Evolutionary conservation across 2,888 invertebrate genomes (phyloP).

Genomic region (Drosophila ustulata): DNA sequence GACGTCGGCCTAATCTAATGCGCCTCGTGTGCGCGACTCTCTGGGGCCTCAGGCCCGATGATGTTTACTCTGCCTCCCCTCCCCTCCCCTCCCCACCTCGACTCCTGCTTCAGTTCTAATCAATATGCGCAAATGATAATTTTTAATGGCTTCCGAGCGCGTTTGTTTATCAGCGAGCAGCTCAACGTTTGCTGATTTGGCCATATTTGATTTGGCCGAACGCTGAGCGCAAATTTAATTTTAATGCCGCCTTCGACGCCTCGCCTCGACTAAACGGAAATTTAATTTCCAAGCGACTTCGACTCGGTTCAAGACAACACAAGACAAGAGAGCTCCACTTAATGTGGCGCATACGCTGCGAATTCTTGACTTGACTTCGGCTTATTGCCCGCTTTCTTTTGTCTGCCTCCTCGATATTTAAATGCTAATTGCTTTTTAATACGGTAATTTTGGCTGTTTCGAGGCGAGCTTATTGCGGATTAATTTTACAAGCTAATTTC

Average conservation of each 20-base stretch:
- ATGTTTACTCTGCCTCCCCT: constrained; percentile 57
- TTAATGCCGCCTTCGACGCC: constrained; percentile 37
- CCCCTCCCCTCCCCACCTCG: neutral
- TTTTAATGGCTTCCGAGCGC: constrained; percentile 82
- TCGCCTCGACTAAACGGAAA: constrained; percentile 46
- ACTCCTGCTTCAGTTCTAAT: constrained; percentile 51
- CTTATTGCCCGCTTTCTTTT: constrained; percentile 30
- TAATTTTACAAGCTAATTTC: constrained; percentile 84
- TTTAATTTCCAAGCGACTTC: constrained; percentile 75
- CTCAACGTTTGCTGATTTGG: constrained; percentile 69
- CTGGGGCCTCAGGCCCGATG: constrained; percentile 48
- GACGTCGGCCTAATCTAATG: constrained; percentile 75
- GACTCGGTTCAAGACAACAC: constrained; percentile 20
- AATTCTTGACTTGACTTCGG: constrained; percentile 3
- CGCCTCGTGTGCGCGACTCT: constrained; percentile 72
- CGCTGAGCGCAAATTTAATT: constrained; percentile 75
- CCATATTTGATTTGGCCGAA: constrained; percentile 65
- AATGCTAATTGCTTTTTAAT: constrained; percentile 84
- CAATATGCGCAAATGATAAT: constrained; percentile 81
- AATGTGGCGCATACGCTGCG: constrained; percentile 63
- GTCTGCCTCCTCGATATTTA: constrained; percentile 62
- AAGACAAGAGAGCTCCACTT: constrained; percentile 37
- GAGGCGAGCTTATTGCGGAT: constrained; percentile 82
- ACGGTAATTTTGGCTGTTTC: constrained; percentile 74
- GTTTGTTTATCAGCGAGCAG: constrained; percentile 79